phyloP scores from a whole-genome alignment of 1,140 invertebrate genomes.

The Apocrypta bakeri region DNA sequence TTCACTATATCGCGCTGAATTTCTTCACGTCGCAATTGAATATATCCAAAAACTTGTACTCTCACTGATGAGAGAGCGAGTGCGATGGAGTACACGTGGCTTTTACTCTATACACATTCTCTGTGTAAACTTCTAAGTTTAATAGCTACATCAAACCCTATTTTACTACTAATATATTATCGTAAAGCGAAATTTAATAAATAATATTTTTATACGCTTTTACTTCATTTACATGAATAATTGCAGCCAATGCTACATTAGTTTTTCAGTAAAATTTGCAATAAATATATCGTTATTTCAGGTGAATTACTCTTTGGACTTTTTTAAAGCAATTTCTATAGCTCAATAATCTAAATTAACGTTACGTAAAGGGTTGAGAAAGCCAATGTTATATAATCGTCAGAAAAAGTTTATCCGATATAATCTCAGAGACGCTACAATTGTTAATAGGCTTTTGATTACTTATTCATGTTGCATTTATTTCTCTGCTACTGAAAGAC shows the following conservation, averaged over 20 bases:
- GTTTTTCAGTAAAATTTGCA: too few relatives aligned
- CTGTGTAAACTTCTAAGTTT: too few relatives aligned
- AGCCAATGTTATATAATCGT: not conserved
- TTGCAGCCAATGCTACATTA: too few relatives aligned
- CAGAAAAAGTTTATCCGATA: not conserved
- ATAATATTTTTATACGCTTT: too few relatives aligned
- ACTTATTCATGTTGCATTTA: not conserved
- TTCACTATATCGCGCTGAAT: not conserved
- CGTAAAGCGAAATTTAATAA: too few relatives aligned
- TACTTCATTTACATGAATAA: too few relatives aligned
- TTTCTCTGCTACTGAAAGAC: not conserved
- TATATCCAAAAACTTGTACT: conserved; percentile 28
- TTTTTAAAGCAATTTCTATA: not conserved
- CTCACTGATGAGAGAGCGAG: conserved; percentile 24
- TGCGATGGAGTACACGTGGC: not conserved
- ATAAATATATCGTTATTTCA: too few relatives aligned
- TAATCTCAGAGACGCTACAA: not conserved
- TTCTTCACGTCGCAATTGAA: not conserved
- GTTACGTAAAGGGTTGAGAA: not conserved
- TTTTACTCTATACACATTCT: not conserved
- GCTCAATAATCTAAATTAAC: not conserved
- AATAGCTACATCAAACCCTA: too few relatives aligned
- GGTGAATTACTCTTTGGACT: too few relatives aligned
- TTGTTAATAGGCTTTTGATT: not conserved
- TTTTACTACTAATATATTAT: too few relatives aligned